Percentiles rank a stretch among this genome's conserved stretches.
Evolutionary conservation across 2,888 invertebrate genomes (phyloP).

Genomic region (Lasius platythorax): DNA sequence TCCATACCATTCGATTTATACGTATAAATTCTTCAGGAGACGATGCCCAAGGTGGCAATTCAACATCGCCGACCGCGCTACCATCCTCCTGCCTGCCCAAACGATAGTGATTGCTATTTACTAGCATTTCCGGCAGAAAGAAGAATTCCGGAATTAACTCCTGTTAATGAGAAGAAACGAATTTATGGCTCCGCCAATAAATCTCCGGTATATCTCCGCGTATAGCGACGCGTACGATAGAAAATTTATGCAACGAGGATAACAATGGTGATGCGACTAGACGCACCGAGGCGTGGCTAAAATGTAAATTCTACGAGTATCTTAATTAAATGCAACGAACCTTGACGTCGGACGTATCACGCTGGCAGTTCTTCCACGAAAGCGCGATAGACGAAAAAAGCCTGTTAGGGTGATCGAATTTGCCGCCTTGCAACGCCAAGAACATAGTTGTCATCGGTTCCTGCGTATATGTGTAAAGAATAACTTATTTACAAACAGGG

Average conservation of each 20-base stretch:
- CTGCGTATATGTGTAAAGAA: constrained; percentile 86
- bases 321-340: constrained; percentile 84
- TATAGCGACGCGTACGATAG: background rate
- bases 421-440: constrained; percentile 98
- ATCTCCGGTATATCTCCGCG: background rate
- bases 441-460: constrained; percentile 99
- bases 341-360: constrained; percentile 99
- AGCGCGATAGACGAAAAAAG: constrained; percentile 97
- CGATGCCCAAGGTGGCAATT: constrained; percentile 98
- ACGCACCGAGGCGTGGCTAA: constrained; percentile 22
- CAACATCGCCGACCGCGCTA: constrained; percentile 92
- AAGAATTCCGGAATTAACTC: constrained; percentile 99
- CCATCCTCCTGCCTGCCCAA: constrained; percentile 96
- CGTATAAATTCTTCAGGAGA: constrained; percentile 99
- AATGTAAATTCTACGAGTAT: constrained; percentile 36
- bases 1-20: constrained; percentile 95
- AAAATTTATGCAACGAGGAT: constrained; percentile 36
- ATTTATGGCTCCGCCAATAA: constrained; percentile 49
- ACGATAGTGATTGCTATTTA: constrained; percentile 94
- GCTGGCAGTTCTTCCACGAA: constrained; percentile 99
- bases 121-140: constrained; percentile 99
- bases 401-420: constrained; percentile 99
- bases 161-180: constrained; percentile 85
- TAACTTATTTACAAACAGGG: constrained; percentile 47
- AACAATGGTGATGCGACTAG: constrained; percentile 38